Evolutionary conservation across 2,888 invertebrate genomes (phyloP), one percentile per base, ranked within the genome.

Genomic region (Erannis defoliaria): DNA sequence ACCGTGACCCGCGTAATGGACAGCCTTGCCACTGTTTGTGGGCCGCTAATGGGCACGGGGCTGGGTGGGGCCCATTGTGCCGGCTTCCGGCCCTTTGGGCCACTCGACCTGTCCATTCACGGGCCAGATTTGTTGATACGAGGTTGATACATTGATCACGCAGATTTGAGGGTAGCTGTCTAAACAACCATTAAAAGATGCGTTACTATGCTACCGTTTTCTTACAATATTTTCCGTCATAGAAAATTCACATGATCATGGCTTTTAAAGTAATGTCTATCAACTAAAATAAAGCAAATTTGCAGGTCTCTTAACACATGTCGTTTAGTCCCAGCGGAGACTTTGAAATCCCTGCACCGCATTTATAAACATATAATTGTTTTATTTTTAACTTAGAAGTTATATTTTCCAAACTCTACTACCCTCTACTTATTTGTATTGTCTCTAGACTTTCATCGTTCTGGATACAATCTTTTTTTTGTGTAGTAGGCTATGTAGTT

Each of bases 1-100:
- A 58, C 68, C 68, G n/a, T 68, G 68, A 68, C 66, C 68, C 49
- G 55, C 37, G 53, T 58, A 38, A 68, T 57, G 56, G 63, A 49
- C 59, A 64, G 55, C 60, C 60, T 38, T 29, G 49, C 60, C 49
- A 55, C 60, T 60, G 60, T 60, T 60, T 64, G 61, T 60, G 50
- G 61, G 49, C 53, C 51, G 66, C 57, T 66, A 68, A 68, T 68
- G 62, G 66, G 43, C 55, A 48, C 48, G 57, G 59, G 65, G 14
- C 40, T 42, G 29, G 57, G 53, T 42, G 31, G 40, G 61, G 58
- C 68, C 58, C 42, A 66, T 66, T 64, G 60, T 66, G 40, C 26
- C 45, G 21, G 33, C 51, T 59, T 58, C 63, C 64, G 61, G 56
- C 60, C 50, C 45, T 40, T 31, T 54, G 37, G 48, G 49, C 46